Evolutionary conservation across 2,888 invertebrate species (phyloP), one percentile per base, ranked within the genome.

Genomic region (Sesamia inferens): DNA sequence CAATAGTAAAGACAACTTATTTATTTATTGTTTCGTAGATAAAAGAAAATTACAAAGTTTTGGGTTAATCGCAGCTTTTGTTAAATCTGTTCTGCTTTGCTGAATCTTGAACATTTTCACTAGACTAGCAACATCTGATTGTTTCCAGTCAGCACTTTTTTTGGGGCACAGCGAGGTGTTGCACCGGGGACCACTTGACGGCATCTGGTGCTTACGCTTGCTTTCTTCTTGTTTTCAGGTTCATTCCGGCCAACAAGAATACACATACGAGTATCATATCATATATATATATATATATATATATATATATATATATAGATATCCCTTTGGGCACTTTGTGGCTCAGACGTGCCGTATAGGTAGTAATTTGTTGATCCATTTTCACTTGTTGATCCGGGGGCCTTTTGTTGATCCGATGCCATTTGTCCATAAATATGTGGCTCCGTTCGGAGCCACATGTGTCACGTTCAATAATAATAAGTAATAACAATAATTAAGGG

Each of bases 61-160:
- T 48, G 19, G 13, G 48, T 62, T 58, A 63, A 54, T 64, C 16
- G 13, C n/a, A 19, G 19, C n/a, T 63, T 58, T 67, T 65, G 31
- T 57, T 58, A 47, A 62, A 55, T 48, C 39, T 55, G 22, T 6
- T 55, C 24, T n/a, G 44, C 61, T 22, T 47, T 16, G 42, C 55
- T 13, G 62, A 48, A 47, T 58, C 31, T 55, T 51, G 61, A 68
- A 63, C 74, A 57, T 63, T 79, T 67, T 78, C 64, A 83, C 55
- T 71, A 57, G 66, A 78, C 66, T 64, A 64, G 82, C 57, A 48
- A 57, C 19, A 63, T 65, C 57, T 65, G 67, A 61, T 78, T 68
- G 57, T 78, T 82, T 82, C 67, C 67, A 67, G 79, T 71, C 83
- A 82, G 83, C 79, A 71, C 55, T 65, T 78, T 76, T 79, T 79